These are phyloP conservation scores for Jacana jacana DNA, from an alignment of 2,113 vertebrate species.

Conservation along the genomic window DNA sequence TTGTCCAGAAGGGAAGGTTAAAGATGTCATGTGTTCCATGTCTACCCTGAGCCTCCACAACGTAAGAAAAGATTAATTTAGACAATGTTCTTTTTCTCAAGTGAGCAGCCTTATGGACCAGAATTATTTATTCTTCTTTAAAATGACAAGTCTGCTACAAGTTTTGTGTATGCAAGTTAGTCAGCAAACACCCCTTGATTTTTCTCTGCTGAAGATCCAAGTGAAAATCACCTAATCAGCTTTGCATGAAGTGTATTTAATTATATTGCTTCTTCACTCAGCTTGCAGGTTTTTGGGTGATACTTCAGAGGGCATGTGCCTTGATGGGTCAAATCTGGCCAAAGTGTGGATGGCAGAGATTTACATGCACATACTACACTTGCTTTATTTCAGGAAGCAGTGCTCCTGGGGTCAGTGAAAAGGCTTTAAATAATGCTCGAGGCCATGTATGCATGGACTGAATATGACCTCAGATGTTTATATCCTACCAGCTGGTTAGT, in stretches of 20 bases:
- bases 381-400: background rate
- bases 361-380: background rate
- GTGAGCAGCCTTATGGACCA: background rate
- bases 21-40: background rate
- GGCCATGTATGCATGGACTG: background rate
- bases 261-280: background rate
- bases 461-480: background rate
- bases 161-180: background rate
- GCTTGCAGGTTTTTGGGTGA: background rate
- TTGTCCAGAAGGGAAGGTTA: background rate
- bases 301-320: background rate
- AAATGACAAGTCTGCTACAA: background rate
- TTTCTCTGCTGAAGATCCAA: background rate
- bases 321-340: background rate
- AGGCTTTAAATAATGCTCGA: background rate
- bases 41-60: background rate
- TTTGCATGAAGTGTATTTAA: background rate
- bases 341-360: background rate
- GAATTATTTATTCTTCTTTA: background rate
- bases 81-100: background rate
- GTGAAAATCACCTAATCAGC: background rate
- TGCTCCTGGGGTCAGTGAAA: background rate
- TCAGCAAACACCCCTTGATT: background rate
- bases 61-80: background rate
- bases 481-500: background rate